Base-by-base conservation (phyloP, 2,797 vertebrate species). In the Falco berigora region DNA sequence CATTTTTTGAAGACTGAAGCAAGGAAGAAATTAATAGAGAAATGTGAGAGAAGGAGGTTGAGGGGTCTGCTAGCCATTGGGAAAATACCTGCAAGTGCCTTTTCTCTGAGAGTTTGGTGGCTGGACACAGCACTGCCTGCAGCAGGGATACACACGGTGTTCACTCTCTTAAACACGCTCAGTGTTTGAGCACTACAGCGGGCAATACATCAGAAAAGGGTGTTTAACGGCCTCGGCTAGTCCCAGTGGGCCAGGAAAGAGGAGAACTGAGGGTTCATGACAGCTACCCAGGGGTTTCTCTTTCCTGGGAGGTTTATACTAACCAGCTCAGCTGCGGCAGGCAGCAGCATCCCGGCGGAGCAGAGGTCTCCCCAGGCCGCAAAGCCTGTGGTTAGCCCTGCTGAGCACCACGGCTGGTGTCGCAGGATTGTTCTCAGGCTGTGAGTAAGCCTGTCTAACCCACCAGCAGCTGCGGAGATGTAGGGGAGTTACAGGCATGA, bases 81-180 rank as follows among this genome's bases (percentile, higher is more conserved):
- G 24, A 28, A 59, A 89, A 94, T 21, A 79, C 7, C 55, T 40
- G n/a, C 27, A 28, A 56, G 21, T 22, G 63, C 0, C 55, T 94
- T 75, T 91, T 42, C 42, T 44, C 32, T 59, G 24, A 0, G 4
- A 68, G 42, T 32, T n/a, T 67, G 89, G 71, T 50, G 59, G 74
- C 20, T 2, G 20, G 67, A 40, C 18, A 4, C 9, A 21, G 52
- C 62, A 56, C 15, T 49, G 49, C 38, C 67, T 58, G 58, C 69
- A 34, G 6, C 0, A 17, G 38, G 55, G 62, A 34, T 5, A 49
- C 14, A 8, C 3, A 1, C 34, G 21, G 30, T 5, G 50, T 30
- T 74, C 69, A 12, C 9, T 36, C 4, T 0, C 11, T 12, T 62
- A 44, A 69, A 56, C 0, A 2, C 67, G 27, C 20, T 16, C 32